Percentiles rank a stretch among this genome's conserved stretches.
Conservation (phyloP, 2,888 invertebrate species). For the Platynereis dumerilii region DNA sequence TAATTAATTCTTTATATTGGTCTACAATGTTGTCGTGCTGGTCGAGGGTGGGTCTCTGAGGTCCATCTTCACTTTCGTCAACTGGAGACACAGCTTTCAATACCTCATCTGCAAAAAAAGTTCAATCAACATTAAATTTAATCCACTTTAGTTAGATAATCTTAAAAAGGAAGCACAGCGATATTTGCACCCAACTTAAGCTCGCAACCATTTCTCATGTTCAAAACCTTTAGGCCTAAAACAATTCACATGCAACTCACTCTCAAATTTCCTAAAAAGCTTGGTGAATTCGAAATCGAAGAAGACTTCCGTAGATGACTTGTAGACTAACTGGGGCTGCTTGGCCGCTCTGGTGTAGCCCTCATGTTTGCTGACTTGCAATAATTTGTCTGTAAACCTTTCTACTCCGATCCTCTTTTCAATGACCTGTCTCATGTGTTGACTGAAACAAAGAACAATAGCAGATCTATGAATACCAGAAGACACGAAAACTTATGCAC, state of each 20-base stretch:
- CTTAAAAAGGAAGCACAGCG: neutral
- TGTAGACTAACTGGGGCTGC: constrained; percentile 86
- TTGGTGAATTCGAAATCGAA: constrained; percentile 95
- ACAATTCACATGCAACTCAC: constrained; percentile 45
- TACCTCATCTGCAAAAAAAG: constrained; percentile 53
- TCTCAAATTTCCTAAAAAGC: constrained; percentile 75
- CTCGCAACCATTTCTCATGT: neutral
- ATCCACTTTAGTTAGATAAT: too few species aligned
- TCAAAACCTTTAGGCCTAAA: neutral
- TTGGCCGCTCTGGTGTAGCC: constrained; percentile 90
- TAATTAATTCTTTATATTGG: constrained; percentile 89
- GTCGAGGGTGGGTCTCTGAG: constrained; percentile 48
- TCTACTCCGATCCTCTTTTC: constrained; percentile 88
- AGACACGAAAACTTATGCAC: neutral
- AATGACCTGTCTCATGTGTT: constrained; percentile 81
- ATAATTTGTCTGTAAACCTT: constrained; percentile 82
- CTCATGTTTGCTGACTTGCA: constrained; percentile 87
- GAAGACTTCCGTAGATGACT: constrained; percentile 78
- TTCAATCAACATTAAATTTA: too few species aligned
- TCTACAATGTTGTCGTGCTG: constrained; percentile 67
- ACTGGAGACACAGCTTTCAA: constrained; percentile 58
- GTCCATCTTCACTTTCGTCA: constrained; percentile 45
- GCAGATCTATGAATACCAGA: neutral
- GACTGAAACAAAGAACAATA: constrained; percentile 59
- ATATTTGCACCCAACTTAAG: neutral